A percentile compares a stretch with the other conserved stretches of the same genome.
Evolutionary conservation across 2,113 vertebrate genomes (phyloP).

Genomic region (Oenanthe melanoleuca): DNA sequence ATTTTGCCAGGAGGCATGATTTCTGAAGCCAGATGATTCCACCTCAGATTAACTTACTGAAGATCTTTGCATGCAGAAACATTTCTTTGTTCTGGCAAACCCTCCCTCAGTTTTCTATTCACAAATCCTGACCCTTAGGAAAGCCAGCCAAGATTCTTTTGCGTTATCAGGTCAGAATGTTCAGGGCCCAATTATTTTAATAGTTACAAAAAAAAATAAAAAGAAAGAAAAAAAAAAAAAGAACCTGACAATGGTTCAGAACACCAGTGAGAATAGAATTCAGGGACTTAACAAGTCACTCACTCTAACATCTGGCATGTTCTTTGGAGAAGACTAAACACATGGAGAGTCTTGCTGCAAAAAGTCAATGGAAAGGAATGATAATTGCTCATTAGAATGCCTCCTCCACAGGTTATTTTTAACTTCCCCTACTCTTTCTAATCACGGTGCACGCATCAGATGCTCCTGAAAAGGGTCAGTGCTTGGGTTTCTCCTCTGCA

Average conservation of each 20-base stretch:
- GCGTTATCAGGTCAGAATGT: conserved; percentile 49
- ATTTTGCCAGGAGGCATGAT: conserved; percentile 48
- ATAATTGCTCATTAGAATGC: conserved; percentile 67
- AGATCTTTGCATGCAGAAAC: conserved; percentile 53
- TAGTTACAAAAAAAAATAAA: neutral
- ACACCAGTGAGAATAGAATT: conserved; percentile 15
- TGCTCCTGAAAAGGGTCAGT: conserved; percentile 62
- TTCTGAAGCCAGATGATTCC: conserved; percentile 60
- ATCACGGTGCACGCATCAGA: conserved; percentile 43
- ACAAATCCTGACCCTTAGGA: conserved; percentile 37
- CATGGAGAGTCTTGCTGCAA: conserved; percentile 39
- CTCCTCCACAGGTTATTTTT: conserved; percentile 64
- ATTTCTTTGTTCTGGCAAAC: conserved; percentile 53
- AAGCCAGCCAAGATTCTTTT: conserved; percentile 52
- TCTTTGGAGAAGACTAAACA: conserved; percentile 59
- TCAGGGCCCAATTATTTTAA: conserved; percentile 69
- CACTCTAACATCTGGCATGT: conserved; percentile 58
- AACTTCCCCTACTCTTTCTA: conserved; percentile 48
- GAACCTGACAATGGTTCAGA: conserved; percentile 20
- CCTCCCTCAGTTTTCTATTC: conserved; percentile 29
- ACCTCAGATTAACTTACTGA: conserved; percentile 46
- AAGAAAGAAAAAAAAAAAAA: neutral
- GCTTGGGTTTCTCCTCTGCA: conserved; percentile 21
- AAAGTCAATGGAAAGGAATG: conserved; percentile 64
- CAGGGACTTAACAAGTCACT: conserved; percentile 44